Evolutionary conservation across 35 echinoderm and acorn worm genomes (phyloP), one percentile per base, ranked within the genome.

Genomic region (Apostichopus parvimensis): DNA sequence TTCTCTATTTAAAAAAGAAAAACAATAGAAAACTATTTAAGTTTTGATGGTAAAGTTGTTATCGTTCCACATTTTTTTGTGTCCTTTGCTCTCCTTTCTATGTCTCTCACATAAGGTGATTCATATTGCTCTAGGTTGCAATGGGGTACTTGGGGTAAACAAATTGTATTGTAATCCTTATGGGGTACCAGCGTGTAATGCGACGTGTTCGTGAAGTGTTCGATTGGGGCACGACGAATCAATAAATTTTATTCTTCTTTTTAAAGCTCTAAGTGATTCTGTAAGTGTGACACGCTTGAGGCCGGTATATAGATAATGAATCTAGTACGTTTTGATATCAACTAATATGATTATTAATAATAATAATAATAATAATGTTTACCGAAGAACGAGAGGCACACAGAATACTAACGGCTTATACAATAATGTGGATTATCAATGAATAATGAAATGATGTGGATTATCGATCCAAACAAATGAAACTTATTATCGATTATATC

Each of bases 61-160:
- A 73, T 73, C 12, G 18, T 21, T 15, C n/a, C 70, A 0, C 2
- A 12, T 73, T n/a, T n/a, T 14, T 73, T 73, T 73, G 70, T 73
- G 8, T 73, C 70, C 5, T 6, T 66, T 66, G 0, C 62, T 66
- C 15, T 66, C 62, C 9, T 66, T 66, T 66, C 15, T 66, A 17
- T 66, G 15, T 66, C 15, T 73, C 18, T 73, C 18, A 7, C 70
- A 15, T 73, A 21, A 73, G 70, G 15, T 73, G 70, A 73, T 73
- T 73, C 70, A 73, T 73, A 23, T 6, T 2, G 70, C 70, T 73
- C 14, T 73, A 73, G 70, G 70, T 18, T 73, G 15, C 4, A 73
- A 73, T 73, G 71, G 71, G 71, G 71, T 75, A 75, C 71, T 18
- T 75, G 71, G 71, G 71, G 71, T 75, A 22, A 75, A 75, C 71